Conservation (phyloP, 2,888 invertebrate genomes). For the Synergus japonicus region DNA sequence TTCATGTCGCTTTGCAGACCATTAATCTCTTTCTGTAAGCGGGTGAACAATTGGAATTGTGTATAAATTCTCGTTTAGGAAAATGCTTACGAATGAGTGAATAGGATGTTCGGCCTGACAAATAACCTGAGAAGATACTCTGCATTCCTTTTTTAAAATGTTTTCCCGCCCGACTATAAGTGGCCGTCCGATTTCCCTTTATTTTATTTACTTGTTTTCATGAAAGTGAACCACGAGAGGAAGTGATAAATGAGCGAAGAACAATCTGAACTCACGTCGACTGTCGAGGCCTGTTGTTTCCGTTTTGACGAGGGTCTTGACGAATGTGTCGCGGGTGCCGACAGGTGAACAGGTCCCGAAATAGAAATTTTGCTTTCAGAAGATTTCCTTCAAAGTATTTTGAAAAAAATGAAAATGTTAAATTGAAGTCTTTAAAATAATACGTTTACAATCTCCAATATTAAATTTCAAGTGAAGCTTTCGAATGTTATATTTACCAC, state of each 20-base stretch:
- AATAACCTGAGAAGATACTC: not conserved
- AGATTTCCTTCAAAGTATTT: not conserved
- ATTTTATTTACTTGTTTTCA: conserved; percentile 23
- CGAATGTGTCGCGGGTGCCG: conserved; percentile 37
- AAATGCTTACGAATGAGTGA: conserved; percentile 4
- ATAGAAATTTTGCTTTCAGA: not conserved
- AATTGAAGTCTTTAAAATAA: too few species aligned
- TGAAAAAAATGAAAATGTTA: too few species aligned
- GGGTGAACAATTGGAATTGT: not conserved
- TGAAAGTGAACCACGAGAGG: not conserved
- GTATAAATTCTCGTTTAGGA: not conserved
- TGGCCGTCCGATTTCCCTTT: not conserved
- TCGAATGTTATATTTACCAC: too few species aligned
- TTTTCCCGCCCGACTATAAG: not conserved
- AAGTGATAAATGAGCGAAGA: conserved; percentile 36
- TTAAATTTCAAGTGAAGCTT: too few species aligned
- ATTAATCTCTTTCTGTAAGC: not conserved
- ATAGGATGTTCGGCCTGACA: conserved; percentile 5
- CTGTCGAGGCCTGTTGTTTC: conserved; percentile 49
- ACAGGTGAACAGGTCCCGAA: conserved; percentile 9
- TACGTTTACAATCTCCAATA: too few species aligned
- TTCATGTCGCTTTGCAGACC: not conserved
- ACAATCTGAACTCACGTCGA: conserved; percentile 27
- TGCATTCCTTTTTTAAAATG: not conserved
- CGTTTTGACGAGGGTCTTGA: conserved; percentile 46